Percentiles rank a stretch among this genome's conserved stretches.
phyloP scores from a whole-genome alignment of 2,888 invertebrate species.

The Heterodera filipjevi region DNA sequence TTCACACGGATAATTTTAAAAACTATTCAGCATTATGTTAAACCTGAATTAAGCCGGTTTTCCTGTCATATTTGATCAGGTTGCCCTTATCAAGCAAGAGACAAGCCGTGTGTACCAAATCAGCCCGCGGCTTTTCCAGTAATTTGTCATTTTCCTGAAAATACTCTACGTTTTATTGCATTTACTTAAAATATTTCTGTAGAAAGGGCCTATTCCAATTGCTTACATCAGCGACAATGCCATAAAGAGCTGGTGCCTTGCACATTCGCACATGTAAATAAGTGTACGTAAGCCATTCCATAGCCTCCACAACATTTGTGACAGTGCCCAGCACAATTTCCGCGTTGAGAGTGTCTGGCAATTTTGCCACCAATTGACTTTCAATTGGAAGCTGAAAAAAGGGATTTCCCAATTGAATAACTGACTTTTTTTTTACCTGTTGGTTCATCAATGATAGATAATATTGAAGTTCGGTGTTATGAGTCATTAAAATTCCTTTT shows the following conservation, averaged over 20 bases:
- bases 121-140: slow-evolving; percentile 86
- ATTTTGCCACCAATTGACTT: slow-evolving; percentile 87
- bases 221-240: slow-evolving; percentile 70
- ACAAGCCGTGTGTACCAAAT: slow-evolving; percentile 93
- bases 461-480: slow-evolving; percentile 96
- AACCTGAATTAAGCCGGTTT: slow-evolving; percentile 80
- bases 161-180: slow-evolving; percentile 14
- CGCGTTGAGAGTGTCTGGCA: slow-evolving; percentile 96
- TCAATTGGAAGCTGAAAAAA: slow-evolving; percentile 81
- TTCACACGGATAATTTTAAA: neutral
- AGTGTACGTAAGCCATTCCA: slow-evolving; percentile 92
- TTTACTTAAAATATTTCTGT: neutral
- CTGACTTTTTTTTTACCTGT: slow-evolving; percentile 70
- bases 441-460: slow-evolving; percentile 96
- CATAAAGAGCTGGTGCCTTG: slow-evolving; percentile 85
- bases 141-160: slow-evolving; percentile 77
- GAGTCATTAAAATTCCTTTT: slow-evolving; percentile 92
- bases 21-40: neutral
- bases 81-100: slow-evolving; percentile 87
- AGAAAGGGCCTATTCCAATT: neutral
- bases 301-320: slow-evolving; percentile 85
- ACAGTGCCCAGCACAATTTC: slow-evolving; percentile 95
- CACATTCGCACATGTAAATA: slow-evolving; percentile 95
- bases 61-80: slow-evolving; percentile 91
- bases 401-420: neutral